These are phyloP conservation scores for Nesidiocoris tenuis DNA, from an alignment of 2,888 invertebrate species.

Conservation along the genomic window DNA sequence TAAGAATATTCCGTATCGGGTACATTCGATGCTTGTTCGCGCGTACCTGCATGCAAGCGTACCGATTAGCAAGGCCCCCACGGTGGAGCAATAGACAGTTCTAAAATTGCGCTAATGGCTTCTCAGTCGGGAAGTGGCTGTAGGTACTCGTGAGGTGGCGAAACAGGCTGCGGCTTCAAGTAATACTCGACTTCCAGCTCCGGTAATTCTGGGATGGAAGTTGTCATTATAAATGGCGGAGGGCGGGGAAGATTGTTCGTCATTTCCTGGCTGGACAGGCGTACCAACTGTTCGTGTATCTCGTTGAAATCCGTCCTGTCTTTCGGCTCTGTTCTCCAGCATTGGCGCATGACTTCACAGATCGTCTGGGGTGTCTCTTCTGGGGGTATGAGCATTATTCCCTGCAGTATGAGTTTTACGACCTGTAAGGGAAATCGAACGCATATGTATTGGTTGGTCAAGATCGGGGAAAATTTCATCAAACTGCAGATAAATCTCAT, in stretches of 20 bases:
- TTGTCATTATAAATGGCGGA: slow-evolving; percentile 48
- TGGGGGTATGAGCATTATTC: slow-evolving; percentile 76
- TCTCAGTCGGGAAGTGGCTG: slow-evolving; percentile 58
- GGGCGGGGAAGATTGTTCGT: slow-evolving; percentile 45
- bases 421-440: slow-evolving; percentile 57
- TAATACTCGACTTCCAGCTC: slow-evolving; percentile 65
- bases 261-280: slow-evolving; percentile 50
- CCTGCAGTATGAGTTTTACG: slow-evolving; percentile 74
- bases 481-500: too few species aligned
- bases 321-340: slow-evolving; percentile 78
- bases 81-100: too few species aligned
- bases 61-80: too few species aligned
- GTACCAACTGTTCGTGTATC: slow-evolving; percentile 66
- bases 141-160: slow-evolving; percentile 61
- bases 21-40: too few species aligned
- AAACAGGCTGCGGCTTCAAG: slow-evolving; percentile 60
- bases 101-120: too few species aligned
- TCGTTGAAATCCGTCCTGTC: slow-evolving; percentile 72
- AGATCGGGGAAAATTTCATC: too few species aligned
- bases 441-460: too few species aligned
- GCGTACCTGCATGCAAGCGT: too few species aligned
- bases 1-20: too few species aligned
- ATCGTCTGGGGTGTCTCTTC: slow-evolving; percentile 73
- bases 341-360: slow-evolving; percentile 73
- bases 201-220: slow-evolving; percentile 22